These are phyloP conservation scores for Takifugu rubripes DNA, from an alignment of 2,797 vertebrate genomes.

Conservation along the genomic window DNA sequence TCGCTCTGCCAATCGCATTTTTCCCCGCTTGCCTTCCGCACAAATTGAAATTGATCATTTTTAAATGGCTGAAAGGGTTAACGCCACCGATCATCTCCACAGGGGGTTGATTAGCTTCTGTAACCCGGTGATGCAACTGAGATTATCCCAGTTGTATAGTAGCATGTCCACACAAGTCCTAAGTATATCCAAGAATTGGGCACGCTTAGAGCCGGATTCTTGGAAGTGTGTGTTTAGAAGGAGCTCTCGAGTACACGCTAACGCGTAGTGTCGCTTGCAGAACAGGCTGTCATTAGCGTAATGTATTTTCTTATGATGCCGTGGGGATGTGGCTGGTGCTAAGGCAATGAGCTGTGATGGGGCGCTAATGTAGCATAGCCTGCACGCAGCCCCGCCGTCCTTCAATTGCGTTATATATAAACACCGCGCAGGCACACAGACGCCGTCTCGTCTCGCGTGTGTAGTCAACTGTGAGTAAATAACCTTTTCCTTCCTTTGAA, in stretches of 20 bases:
- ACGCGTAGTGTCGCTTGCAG: constrained; percentile 47
- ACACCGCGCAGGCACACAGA: constrained; percentile 7
- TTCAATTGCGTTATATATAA: constrained; percentile 23
- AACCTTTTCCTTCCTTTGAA: constrained; percentile 16
- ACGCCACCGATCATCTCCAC: constrained; percentile 21
- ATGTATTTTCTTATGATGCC: constrained; percentile 68
- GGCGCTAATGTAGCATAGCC: constrained; percentile 68
- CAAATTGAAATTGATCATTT: constrained; percentile 54
- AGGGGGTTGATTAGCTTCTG: constrained; percentile 51
- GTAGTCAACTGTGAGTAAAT: constrained; percentile 55
- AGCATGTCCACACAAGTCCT: constrained; percentile 4
- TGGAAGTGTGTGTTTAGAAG: constrained; percentile 12
- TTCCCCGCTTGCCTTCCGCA: constrained; percentile 22
- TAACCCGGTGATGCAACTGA: constrained; percentile 31
- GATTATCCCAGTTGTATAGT: constrained; percentile 46
- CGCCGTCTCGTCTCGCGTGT: constrained; percentile 31
- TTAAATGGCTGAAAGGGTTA: constrained; percentile 51
- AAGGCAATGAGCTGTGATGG: constrained; percentile 73
- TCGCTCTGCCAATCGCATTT: constrained; percentile 26
- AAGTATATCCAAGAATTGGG: not conserved
- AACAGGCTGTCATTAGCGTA: constrained; percentile 65
- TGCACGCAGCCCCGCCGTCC: constrained; percentile 46
- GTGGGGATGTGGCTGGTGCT: constrained; percentile 49
- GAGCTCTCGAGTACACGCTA: constrained; percentile 11
- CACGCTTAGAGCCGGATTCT: constrained; percentile 31